Evolutionary conservation across 1,140 invertebrate genomes (phyloP).

Genomic region (Papilio glaucus): DNA sequence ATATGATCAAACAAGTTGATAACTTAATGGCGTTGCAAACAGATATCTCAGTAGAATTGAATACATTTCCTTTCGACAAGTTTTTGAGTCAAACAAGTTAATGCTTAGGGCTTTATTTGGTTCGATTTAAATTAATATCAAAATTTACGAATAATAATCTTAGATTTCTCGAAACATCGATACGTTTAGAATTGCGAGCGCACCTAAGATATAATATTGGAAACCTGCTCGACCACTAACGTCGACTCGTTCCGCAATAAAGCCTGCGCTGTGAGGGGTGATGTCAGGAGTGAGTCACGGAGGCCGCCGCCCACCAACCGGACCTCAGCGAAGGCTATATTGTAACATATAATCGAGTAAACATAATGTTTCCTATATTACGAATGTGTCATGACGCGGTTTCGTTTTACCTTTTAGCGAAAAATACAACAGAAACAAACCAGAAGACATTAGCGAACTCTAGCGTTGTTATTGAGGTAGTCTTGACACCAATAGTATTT

Average conservation of each 20-base stretch:
- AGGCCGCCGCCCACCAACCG: constrained; percentile 3
- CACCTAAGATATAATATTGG: not conserved
- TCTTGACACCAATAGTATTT: too few species aligned
- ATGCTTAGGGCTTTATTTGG: not conserved
- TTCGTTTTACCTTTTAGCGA: not conserved
- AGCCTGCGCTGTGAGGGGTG: not conserved
- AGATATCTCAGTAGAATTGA: too few species aligned
- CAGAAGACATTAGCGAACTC: too few species aligned
- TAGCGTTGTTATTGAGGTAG: too few species aligned
- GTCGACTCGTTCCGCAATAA: not conserved
- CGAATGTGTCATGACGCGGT: not conserved
- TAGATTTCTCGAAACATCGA: not conserved
- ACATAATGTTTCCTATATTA: not conserved
- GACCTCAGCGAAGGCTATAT: not conserved
- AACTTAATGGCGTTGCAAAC: too few species aligned
- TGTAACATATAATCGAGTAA: not conserved
- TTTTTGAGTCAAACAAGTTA: not conserved
- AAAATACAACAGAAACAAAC: not conserved
- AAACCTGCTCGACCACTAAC: not conserved
- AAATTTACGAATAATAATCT: not conserved
- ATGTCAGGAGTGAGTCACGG: not conserved
- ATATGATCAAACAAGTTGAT: too few species aligned
- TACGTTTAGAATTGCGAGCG: not conserved
- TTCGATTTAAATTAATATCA: not conserved
- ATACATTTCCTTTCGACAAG: too few species aligned